phyloP scores from a whole-genome alignment of 2,888 invertebrate genomes.

The Biston betularia region DNA sequence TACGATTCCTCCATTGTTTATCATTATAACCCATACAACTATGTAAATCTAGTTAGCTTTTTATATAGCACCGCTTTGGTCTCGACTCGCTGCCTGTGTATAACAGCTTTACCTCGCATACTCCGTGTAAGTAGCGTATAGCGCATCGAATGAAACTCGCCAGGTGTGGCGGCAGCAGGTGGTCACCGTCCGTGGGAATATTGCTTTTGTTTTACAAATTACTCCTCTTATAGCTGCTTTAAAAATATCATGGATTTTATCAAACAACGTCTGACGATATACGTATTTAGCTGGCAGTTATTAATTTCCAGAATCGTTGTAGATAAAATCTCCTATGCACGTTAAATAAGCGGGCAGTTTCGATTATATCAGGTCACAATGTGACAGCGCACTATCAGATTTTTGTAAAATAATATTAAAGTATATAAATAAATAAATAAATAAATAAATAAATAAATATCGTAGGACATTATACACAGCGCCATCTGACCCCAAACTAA shows the following conservation, averaged over 20 bases:
- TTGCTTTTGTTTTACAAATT: constrained; percentile 34
- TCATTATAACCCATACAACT: too few species aligned
- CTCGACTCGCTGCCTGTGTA: not conserved
- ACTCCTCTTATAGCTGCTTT: constrained; percentile 14
- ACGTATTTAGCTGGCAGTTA: not conserved
- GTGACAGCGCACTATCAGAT: too few species aligned
- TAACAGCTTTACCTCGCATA: too few species aligned
- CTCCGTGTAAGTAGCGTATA: not conserved
- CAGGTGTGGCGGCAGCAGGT: constrained; percentile 24
- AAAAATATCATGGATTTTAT: constrained; percentile 19
- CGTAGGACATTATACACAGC: too few species aligned
- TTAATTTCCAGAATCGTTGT: not conserved
- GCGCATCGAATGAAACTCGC: not conserved
- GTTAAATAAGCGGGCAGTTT: not conserved
- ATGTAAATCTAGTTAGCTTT: too few species aligned
- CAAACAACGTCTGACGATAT: not conserved
- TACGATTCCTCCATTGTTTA: too few species aligned
- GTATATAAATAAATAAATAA: too few species aligned
- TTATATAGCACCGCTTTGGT: too few species aligned
- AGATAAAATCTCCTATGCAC: not conserved
- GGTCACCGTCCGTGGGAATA: constrained; percentile 26
- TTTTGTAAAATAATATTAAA: too few species aligned
- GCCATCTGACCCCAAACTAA: too few species aligned
- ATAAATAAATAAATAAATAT: too few species aligned
- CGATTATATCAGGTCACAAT: too few species aligned